phyloP scores from a whole-genome alignment of 2,888 invertebrate genomes.

The Strigamia crassipes region DNA sequence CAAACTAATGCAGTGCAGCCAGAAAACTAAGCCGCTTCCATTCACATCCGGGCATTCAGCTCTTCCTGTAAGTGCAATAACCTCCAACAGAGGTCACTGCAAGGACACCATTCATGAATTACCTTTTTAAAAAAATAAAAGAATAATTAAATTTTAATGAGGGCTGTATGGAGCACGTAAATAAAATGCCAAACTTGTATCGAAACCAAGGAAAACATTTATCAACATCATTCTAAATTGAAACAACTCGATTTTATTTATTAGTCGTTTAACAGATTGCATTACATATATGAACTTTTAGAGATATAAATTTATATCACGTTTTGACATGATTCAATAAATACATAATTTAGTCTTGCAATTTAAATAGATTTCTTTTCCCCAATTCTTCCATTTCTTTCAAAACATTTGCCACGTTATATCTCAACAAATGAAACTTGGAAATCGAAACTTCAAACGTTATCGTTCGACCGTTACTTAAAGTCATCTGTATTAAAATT shows the following conservation, averaged over 20 bases:
- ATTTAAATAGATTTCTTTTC: conserved; percentile 12
- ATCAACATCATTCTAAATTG: too few species aligned
- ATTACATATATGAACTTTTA: too few species aligned
- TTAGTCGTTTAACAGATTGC: too few species aligned
- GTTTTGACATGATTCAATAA: neutral
- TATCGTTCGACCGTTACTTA: neutral
- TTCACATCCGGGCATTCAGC: neutral
- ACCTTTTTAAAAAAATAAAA: neutral
- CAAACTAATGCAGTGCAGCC: conserved; percentile 3
- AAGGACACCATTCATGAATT: neutral
- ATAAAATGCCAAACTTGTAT: too few species aligned
- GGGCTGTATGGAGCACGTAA: too few species aligned
- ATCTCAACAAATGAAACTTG: conserved; percentile 1
- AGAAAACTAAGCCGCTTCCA: conserved; percentile 10
- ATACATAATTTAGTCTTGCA: neutral
- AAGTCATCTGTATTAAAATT: neutral
- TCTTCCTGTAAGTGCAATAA: neutral
- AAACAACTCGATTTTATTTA: too few species aligned
- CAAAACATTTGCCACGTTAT: neutral
- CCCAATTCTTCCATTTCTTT: neutral
- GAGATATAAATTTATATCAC: neutral
- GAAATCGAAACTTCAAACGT: neutral
- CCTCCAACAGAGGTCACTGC: conserved; percentile 13
- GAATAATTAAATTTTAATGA: too few species aligned
- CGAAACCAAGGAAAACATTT: too few species aligned